Percentiles rank a stretch among this genome's conserved stretches.
phyloP scores from a whole-genome alignment of 2,888 invertebrate species.

The Blastobasis adustella region DNA sequence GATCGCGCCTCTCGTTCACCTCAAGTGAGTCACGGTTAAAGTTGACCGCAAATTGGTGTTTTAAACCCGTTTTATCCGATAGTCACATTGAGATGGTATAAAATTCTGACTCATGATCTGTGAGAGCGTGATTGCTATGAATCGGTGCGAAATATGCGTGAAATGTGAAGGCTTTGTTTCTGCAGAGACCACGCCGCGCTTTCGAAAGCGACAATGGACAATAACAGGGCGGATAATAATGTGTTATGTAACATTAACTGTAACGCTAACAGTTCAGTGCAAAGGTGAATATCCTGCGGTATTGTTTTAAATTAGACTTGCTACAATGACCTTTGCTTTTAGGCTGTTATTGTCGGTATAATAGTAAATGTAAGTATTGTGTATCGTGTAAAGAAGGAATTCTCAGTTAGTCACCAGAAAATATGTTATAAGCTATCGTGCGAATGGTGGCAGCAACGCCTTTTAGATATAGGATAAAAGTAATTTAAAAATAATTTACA shows the following conservation, averaged over 20 bases:
- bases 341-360: no score
- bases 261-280: not conserved
- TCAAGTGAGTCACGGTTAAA: constrained; percentile 43
- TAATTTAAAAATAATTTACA: no score
- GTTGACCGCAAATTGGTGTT: constrained; percentile 44
- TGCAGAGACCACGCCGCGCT: constrained; percentile 21
- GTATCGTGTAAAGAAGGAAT: no score
- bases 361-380: no score
- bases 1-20: constrained; percentile 16
- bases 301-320: no score
- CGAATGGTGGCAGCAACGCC: no score
- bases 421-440: no score
- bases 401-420: no score
- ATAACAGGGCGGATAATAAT: constrained; percentile 1
- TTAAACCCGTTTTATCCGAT: constrained; percentile 42
- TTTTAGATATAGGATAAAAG: no score
- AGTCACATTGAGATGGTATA: constrained; percentile 17
- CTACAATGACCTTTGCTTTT: no score
- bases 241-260: not conserved
- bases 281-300: no score
- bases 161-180: constrained; percentile 24
- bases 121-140: constrained; percentile 29
- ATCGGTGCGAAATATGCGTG: constrained; percentile 26
- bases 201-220: constrained; percentile 21
- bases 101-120: constrained; percentile 36